Base-by-base conservation (phyloP, 2,113 vertebrate species). In the Taurulus bubalis region DNA sequence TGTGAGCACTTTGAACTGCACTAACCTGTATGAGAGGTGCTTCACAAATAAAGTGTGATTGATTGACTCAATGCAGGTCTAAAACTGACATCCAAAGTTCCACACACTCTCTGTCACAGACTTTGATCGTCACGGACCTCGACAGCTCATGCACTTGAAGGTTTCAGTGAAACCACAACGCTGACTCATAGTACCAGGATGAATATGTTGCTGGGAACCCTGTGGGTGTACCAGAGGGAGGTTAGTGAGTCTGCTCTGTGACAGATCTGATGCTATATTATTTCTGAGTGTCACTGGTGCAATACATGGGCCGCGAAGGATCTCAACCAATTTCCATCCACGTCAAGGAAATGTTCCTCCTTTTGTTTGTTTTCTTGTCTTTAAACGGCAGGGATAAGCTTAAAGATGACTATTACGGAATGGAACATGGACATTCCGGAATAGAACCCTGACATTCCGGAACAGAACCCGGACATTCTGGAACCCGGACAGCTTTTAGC, bases 221-320 rank as follows among this genome's bases (percentile, higher is more conserved):
- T 34, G 58, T 74, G 60, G 18, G 55, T 22, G 38, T 12, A 58
- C n/a, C n/a, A 15, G 15, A 72, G 68, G 45, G 62, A 70, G 30
- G 58, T 63, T 73, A 55, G 16, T 71, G 59, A 67, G 60, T 53
- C 59, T 40, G 14, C 8, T 14, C 59, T 53, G 45, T 15, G 10
- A 49, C 47, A 22, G 49, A 51, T 51, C 18, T 51, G 20, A 51
- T 22, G 49, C 18, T 22, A 8, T 8, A 51, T 51, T 51, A 22
- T 49, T 20, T 42, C 20, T 49, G 18, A 22, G 8, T 51, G 24
- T 45, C n/a, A 34, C 26, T 45, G 49, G 18, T 53, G 40, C 36
- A 62, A 32, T n/a, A 26, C 47, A 38, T 36, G 14, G 26, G 51
- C n/a, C 45, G 8, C 30, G 4, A 65, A 24, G 38, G 36, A 66